Evolutionary conservation across 2,888 invertebrate genomes (phyloP), one percentile per base, ranked within the genome.

Genomic region (Cephus pygmeus): DNA sequence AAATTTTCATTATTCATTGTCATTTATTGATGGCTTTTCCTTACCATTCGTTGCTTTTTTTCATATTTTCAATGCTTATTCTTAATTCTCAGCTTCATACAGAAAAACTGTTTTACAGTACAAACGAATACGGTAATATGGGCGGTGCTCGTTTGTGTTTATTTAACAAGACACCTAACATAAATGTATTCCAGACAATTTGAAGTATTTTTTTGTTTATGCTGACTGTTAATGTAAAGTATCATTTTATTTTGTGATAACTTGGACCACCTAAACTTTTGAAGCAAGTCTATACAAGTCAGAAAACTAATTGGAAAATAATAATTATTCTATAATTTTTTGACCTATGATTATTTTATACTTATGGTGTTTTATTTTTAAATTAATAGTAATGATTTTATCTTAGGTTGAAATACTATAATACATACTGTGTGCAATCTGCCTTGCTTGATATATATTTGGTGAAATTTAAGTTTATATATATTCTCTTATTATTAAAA

Each of bases 1-100:
- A 15, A 15, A 69, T 69, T 69, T 30, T n/a, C n/a, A 15, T 4
- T 9, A 56, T 79, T 36, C 73, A 36, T 74, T 80, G 68, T 80
- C n/a, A 3, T 23, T 68, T 15, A 33, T n/a, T 71, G 30, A 34
- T 15, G 23, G 12, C 3, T 15, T 69, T 76, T 76, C 30, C 69
- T 15, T 9, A 23, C 35, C 3, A 35, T 36, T 75, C 34, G n/a
- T 69, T 68, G 31, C 15, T 40, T 69, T 73, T 0, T 36, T 73
- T n/a, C 56, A 34, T 33, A 76, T 36, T 34, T 56, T 12, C 31
- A n/a, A n/a, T 71, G 31, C 0, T 30, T 71, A 71, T 30, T 34
- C 30, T 34, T 71, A 30, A 34, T 33, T 15, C 56, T 23, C 23
- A 56, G 56, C 9, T 56, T 56, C 23, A 9, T 56, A 23, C 9